Conservation (phyloP, 1,140 invertebrate genomes). For the Aphidius ervi region DNA sequence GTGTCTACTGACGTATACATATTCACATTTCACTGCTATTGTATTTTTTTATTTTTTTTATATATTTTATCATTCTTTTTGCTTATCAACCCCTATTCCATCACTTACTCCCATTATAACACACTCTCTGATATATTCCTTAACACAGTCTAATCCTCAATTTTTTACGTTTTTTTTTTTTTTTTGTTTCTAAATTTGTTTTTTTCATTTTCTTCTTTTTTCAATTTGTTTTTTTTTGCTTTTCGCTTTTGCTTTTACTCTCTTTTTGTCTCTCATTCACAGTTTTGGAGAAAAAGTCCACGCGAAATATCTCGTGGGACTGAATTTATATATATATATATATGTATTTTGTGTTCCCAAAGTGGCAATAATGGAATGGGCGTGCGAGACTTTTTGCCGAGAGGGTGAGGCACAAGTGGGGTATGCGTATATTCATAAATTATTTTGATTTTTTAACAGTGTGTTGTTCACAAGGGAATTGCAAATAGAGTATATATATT, state of each 20-base stretch:
- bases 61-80: too few relatives aligned
- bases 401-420: slow-evolving; percentile 5
- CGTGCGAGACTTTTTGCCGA: slow-evolving; percentile 7
- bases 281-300: slow-evolving; percentile 9
- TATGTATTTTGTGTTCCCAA: slow-evolving; percentile 16
- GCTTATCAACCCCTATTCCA: too few relatives aligned
- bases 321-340: slow-evolving; percentile 19
- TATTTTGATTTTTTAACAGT: slow-evolving; percentile 16
- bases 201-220: background rate
- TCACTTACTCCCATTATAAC: too few relatives aligned
- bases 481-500: slow-evolving; percentile 1
- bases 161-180: slow-evolving; percentile 11
- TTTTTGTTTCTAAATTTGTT: background rate
- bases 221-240: slow-evolving; percentile 15
- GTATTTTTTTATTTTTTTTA: too few relatives aligned
- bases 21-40: too few relatives aligned
- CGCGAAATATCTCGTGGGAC: background rate
- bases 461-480: slow-evolving; percentile 12
- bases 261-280: background rate
- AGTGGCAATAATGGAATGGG: slow-evolving; percentile 23
- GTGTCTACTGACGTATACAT: too few relatives aligned
- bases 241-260: slow-evolving; percentile 5
- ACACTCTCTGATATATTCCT: too few relatives aligned
- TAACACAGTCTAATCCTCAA: slow-evolving; percentile 8
- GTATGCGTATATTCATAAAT: slow-evolving; percentile 17